Evolutionary conservation across 2,888 invertebrate species (phyloP).

Genomic region (Drosophila quinaria): DNA sequence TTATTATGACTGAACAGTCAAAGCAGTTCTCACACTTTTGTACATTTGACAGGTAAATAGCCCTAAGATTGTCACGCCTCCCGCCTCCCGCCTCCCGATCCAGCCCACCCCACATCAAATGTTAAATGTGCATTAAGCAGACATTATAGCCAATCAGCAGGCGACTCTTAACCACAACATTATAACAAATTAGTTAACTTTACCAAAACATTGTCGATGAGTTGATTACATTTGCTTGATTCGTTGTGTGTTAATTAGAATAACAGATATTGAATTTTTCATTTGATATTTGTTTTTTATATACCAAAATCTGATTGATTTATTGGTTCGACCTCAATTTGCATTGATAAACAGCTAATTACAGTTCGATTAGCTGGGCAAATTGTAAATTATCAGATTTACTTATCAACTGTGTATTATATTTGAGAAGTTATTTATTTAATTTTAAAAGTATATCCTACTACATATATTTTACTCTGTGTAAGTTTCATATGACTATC

Average conservation of each 20-base stretch:
- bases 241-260: constrained; percentile 43
- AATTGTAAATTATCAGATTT: constrained; percentile 13
- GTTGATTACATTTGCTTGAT: constrained; percentile 36
- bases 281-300: constrained; percentile 37
- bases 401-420: not conserved
- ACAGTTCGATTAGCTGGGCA: not conserved
- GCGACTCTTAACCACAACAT: constrained; percentile 54
- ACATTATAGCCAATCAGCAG: constrained; percentile 72
- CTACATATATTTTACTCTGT: not conserved
- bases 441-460: not conserved
- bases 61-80: constrained; percentile 43
- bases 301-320: constrained; percentile 38
- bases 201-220: constrained; percentile 24
- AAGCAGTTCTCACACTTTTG: constrained; percentile 74
- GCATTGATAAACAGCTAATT: constrained; percentile 15
- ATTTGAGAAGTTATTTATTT: not conserved
- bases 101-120: constrained; percentile 14
- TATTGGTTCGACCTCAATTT: constrained; percentile 49
- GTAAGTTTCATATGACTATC: not conserved
- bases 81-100: constrained; percentile 1
- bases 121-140: constrained; percentile 69
- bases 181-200: constrained; percentile 57
- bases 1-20: constrained; percentile 65
- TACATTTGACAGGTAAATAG: constrained; percentile 64
- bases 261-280: constrained; percentile 18